Evolutionary conservation across 92 coral and sea anemone genomes (phyloP).

Genomic region (Heliopora coerulea): DNA sequence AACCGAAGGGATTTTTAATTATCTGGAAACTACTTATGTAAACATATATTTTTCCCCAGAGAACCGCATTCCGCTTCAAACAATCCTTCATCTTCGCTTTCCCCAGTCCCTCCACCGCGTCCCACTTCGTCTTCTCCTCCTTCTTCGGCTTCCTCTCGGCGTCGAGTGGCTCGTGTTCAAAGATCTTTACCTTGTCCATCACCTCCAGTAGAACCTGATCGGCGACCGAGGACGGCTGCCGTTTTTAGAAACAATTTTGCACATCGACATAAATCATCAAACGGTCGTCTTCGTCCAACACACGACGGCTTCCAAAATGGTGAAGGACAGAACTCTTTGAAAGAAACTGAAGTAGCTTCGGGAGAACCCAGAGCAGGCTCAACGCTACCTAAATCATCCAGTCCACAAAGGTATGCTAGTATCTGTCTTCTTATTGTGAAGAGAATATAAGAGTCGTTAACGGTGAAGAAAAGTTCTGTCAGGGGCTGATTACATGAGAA

Average conservation of each 20-base stretch:
- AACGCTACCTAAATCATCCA: constrained; percentile 5
- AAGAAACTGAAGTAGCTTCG: neutral
- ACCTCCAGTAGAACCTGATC: constrained; percentile 16
- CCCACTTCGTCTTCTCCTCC: constrained; percentile 75
- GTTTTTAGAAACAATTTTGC: neutral
- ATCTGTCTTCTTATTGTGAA: too few species aligned
- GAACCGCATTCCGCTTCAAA: neutral
- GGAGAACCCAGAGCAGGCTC: constrained; percentile 28
- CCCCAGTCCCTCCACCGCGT: constrained; percentile 47
- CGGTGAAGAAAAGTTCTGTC: too few species aligned
- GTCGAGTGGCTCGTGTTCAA: constrained; percentile 55
- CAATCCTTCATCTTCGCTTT: constrained; percentile 36
- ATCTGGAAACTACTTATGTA: neutral
- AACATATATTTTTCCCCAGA: neutral
- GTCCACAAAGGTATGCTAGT: constrained; percentile 25
- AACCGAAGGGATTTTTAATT: neutral
- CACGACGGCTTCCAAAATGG: neutral
- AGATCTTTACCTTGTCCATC: constrained; percentile 71
- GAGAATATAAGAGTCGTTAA: too few species aligned
- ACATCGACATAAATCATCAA: constrained; percentile 8
- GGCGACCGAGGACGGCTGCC: constrained; percentile 31
- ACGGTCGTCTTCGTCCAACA: constrained; percentile 1
- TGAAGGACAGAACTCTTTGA: neutral
- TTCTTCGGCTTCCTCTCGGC: constrained; percentile 51
- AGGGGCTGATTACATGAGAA: too few species aligned